These are phyloP conservation scores for Lucilia cuprina DNA, from an alignment of 1,140 invertebrate genomes.

Conservation along the genomic window DNA sequence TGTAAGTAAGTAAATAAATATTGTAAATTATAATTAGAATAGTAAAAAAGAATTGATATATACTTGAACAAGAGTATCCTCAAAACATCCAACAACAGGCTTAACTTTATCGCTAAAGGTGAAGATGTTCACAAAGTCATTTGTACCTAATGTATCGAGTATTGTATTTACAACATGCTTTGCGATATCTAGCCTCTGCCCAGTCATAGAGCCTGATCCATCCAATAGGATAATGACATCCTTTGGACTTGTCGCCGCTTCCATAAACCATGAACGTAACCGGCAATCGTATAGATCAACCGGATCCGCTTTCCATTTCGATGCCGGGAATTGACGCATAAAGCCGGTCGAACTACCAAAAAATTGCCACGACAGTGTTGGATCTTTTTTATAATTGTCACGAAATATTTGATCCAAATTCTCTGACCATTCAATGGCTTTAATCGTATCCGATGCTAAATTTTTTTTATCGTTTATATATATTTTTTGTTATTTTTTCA, in stretches of 20 bases:
- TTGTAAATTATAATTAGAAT: constrained; percentile 3
- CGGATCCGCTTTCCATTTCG: constrained; percentile 74
- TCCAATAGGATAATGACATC: constrained; percentile 96
- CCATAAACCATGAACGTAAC: constrained; percentile 92
- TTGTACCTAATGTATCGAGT: constrained; percentile 95
- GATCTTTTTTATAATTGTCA: constrained; percentile 86
- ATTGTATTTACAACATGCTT: constrained; percentile 94
- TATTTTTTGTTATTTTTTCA: neutral
- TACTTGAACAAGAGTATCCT: constrained; percentile 83
- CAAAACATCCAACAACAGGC: constrained; percentile 87
- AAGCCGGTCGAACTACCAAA: constrained; percentile 95
- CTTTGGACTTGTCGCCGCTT: constrained; percentile 95
- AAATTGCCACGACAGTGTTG: constrained; percentile 94
- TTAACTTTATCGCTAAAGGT: constrained; percentile 80
- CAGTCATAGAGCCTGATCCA: constrained; percentile 96
- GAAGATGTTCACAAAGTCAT: constrained; percentile 98
- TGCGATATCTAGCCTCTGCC: constrained; percentile 90
- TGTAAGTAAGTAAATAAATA: neutral
- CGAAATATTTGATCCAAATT: constrained; percentile 86
- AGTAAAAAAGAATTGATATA: constrained; percentile 43
- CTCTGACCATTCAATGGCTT: constrained; percentile 82
- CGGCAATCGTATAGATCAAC: constrained; percentile 90
- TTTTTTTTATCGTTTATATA: constrained; percentile 40
- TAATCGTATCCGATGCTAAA: constrained; percentile 71
- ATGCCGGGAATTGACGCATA: constrained; percentile 91